Conservation (phyloP, 2,888 invertebrate genomes). For the Spodoptera picta region DNA sequence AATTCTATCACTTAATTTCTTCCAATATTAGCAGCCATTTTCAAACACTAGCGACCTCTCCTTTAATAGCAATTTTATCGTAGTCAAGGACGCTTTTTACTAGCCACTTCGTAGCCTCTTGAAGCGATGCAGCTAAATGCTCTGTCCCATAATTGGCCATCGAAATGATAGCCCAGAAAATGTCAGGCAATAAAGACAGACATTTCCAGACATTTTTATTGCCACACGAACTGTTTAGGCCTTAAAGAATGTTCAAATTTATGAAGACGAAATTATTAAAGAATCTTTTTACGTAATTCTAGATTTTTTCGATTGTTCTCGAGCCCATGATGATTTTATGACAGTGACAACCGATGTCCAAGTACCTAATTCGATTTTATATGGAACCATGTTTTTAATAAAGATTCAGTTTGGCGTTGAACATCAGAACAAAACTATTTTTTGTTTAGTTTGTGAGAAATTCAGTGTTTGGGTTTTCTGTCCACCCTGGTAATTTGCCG, state of each 20-base stretch:
- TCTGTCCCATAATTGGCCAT: constrained; percentile 52
- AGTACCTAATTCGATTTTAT: too few relatives aligned
- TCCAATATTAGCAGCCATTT: constrained; percentile 21
- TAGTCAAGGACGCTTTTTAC: constrained; percentile 37
- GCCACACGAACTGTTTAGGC: constrained; percentile 24
- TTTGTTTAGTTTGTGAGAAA: too few relatives aligned
- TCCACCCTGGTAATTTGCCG: too few relatives aligned
- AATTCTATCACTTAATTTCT: constrained; percentile 18
- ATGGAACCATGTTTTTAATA: too few relatives aligned
- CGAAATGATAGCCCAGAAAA: constrained; percentile 68
- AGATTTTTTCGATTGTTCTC: too few relatives aligned
- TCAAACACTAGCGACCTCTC: constrained; percentile 31
- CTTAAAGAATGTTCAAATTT: constrained; percentile 28
- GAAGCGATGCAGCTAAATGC: constrained; percentile 64
- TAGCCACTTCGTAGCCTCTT: constrained; percentile 50
- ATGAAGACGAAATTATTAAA: background rate
- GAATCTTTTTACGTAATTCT: too few relatives aligned
- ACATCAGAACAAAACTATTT: too few relatives aligned
- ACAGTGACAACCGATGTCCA: too few relatives aligned
- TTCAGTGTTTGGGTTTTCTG: too few relatives aligned
- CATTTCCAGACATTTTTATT: constrained; percentile 38
- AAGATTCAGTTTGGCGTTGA: too few relatives aligned
- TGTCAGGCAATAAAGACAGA: constrained; percentile 46
- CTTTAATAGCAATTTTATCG: constrained; percentile 46
- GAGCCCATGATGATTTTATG: too few relatives aligned